Evolutionary conservation across 2,888 invertebrate genomes (phyloP).

Genomic region (Podotricha telesiphe): DNA sequence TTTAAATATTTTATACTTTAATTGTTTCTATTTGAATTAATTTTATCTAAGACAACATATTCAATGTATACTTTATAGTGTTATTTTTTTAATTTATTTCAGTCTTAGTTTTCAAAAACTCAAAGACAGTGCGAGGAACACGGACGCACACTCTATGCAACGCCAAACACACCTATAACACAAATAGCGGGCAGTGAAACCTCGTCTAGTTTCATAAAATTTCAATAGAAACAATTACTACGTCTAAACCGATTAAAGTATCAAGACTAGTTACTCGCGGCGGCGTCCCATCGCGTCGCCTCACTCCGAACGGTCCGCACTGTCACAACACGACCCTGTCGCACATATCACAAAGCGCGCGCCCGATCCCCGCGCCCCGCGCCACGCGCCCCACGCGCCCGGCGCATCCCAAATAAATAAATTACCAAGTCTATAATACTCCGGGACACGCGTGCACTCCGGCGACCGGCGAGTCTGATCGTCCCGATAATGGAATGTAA

Average conservation of each 20-base stretch:
- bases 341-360: slow-evolving; percentile 59
- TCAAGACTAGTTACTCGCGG: slow-evolving; percentile 61
- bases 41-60: slow-evolving; percentile 82
- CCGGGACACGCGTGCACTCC: slow-evolving; percentile 67
- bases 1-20: slow-evolving; percentile 80
- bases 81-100: slow-evolving; percentile 80
- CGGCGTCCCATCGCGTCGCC: slow-evolving; percentile 43
- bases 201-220: slow-evolving; percentile 58
- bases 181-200: slow-evolving; percentile 61
- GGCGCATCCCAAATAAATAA: slow-evolving; percentile 76
- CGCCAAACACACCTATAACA: slow-evolving; percentile 57
- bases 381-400: slow-evolving; percentile 34
- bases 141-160: slow-evolving; percentile 60
- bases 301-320: slow-evolving; percentile 47
- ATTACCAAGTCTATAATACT: slow-evolving; percentile 79
- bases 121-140: slow-evolving; percentile 74
- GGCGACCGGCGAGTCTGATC: slow-evolving; percentile 68
- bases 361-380: slow-evolving; percentile 45
- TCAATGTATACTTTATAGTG: slow-evolving; percentile 79
- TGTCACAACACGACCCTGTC: slow-evolving; percentile 52
- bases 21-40: slow-evolving; percentile 81
- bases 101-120: slow-evolving; percentile 82
- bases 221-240: slow-evolving; percentile 66
- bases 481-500: slow-evolving; percentile 82
- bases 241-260: slow-evolving; percentile 62